Evolutionary conservation across 2,797 vertebrate genomes (phyloP), one percentile per base, ranked within the genome.

Genomic region (Lepilemur ruficaudatus): DNA sequence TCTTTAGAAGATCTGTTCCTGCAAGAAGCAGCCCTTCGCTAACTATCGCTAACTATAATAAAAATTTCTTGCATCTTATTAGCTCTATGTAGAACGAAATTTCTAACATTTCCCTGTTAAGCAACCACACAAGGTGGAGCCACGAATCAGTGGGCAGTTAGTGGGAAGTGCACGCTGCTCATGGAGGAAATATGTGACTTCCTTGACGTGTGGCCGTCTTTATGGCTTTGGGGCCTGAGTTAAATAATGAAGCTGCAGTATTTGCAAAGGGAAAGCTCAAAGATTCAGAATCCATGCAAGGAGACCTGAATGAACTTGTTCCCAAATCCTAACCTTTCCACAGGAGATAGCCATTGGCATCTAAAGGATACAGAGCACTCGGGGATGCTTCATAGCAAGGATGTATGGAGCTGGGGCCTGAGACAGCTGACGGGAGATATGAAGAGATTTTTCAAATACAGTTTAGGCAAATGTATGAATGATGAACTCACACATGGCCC

Each of bases 91-190:
- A 41, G 41, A 91, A 73, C 30, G 61, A 59, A 30, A n/a, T 69
- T 46, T 14, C 17, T 67, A 4, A 1, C 8, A 9, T 17, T 85
- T 78, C 50, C 50, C 59, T 85, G 17, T 41, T 35, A 63, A 69
- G 79, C 13, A 32, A 4, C 9, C 7, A 1, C 23, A 1, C 0
- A 2, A 35, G 41, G 7, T n/a, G 23, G 41, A 48, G 30, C 38
- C 22, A 0, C 2, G 69, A 57, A 0, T 48, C 14, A 0, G 9
- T 9, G 35, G n/a, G 69, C 28, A 46, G 43, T 59, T 28, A 2
- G 10, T 55, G 15, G 28, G 28, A 69, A 22, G 4, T 23, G 4
- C 30, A 2, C 11, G 0, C 11, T 38, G 48, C 30, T 61, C 4
- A 0, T 23, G n/a, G 46, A 65, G 32, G 35, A 93, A 69, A 6